Evolutionary conservation across 2,797 vertebrate species (phyloP), one percentile per base, ranked within the genome.

Genomic region (Enteromius treurensis): DNA sequence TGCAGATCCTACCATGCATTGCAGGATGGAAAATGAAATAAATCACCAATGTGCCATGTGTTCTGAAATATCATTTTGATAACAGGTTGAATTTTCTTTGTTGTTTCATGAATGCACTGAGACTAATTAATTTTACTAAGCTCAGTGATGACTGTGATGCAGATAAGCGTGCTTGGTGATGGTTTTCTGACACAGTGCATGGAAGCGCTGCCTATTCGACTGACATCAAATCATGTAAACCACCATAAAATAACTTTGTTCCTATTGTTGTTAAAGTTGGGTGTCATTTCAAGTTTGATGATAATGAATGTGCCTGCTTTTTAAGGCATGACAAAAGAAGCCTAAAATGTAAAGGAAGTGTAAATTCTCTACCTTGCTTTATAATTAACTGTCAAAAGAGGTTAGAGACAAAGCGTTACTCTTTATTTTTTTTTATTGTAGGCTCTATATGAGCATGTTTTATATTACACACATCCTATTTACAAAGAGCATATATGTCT

Each of bases 341-440:
- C 49, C 0, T 23, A 13, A 60, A 71, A 83, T 51, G 53, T 83
- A 78, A 10, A 78, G 82, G 3, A 70, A 62, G 10, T 78, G 21
- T 78, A 78, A 71, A 78, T 37, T 23, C 34, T 68, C 19, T 8
- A 3, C 64, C 34, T 58, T 15, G 53, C 49, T 45, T 23, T 77
- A 83, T 83, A 83, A 83, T 83, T 78, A 83, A 69, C 81, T 83
- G 73, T 77, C 81, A 78, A 10, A 83, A 60, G 37, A 78, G 19
- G 37, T 70, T 49, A 34, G 21, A 77, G 74, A 70, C 51, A 49
- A 69, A 58, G 29, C 9, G 3, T 23, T 49, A 21, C 65, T 49
- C 53, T 60, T 53, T 23, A 26, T 26, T 26, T 26, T 37, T 37
- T 81, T 58, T 26, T 21, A 23, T 34, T 62, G n/a, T n/a, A 76